Percentiles rank a stretch among this genome's conserved stretches.
These are phyloP conservation scores for Chaetodon trifascialis DNA, from an alignment of 2,113 vertebrate species.

Conservation along the genomic window DNA sequence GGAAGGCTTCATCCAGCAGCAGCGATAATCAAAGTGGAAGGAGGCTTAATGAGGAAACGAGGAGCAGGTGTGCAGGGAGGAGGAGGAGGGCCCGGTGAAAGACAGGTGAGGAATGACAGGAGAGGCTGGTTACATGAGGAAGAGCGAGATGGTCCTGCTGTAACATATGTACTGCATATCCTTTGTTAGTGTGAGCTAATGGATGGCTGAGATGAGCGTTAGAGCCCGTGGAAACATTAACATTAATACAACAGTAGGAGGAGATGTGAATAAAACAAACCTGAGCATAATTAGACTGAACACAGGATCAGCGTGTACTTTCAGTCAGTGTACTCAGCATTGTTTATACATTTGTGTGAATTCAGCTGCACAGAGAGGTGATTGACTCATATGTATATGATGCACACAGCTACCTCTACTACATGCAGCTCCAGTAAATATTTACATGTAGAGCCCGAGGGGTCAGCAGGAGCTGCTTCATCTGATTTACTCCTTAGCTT, in stretches of 20 bases:
- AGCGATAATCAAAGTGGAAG: neutral
- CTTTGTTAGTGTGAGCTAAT: too few relatives aligned
- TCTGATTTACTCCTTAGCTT: neutral
- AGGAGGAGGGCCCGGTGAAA: neutral
- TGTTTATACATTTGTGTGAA: neutral
- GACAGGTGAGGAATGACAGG: too few relatives aligned
- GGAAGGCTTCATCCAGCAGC: too few relatives aligned
- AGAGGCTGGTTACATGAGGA: too few relatives aligned
- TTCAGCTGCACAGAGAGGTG: neutral
- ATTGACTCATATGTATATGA: neutral
- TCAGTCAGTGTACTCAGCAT: neutral
- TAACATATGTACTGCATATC: too few relatives aligned
- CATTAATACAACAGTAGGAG: neutral
- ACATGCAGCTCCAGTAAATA: constrained; percentile 9
- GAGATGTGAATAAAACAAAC: neutral
- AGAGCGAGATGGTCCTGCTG: too few relatives aligned
- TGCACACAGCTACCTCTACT: neutral
- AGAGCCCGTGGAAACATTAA: too few relatives aligned
- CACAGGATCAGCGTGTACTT: too few relatives aligned
- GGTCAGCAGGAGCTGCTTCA: neutral
- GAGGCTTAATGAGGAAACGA: neutral
- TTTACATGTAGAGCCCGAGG: constrained; percentile 23
- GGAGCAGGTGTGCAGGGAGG: neutral
- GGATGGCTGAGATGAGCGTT: too few relatives aligned
- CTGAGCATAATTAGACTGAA: neutral